Conservation (phyloP, 2,888 invertebrate species). For the Polyommatus iphigenia region DNA sequence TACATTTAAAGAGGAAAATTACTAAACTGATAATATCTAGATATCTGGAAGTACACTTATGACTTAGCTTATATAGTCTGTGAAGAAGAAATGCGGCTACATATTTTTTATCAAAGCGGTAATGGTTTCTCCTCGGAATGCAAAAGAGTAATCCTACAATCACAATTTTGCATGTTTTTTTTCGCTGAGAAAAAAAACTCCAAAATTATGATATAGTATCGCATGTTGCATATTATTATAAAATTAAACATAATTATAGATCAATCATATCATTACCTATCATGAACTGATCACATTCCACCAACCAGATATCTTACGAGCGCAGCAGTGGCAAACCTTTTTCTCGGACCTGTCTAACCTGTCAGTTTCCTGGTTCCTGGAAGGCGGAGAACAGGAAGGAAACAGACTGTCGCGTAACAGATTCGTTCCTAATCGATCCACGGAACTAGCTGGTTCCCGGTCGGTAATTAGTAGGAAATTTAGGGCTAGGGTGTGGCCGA, state of each 20-base stretch:
- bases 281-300: slow-evolving; percentile 3
- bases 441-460: background rate
- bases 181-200: no score
- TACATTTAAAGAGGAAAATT: no score
- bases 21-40: no score
- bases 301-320: slow-evolving; percentile 29
- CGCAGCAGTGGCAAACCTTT: slow-evolving; percentile 38
- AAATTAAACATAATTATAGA: background rate
- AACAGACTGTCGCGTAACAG: slow-evolving; percentile 35
- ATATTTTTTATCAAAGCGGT: no score
- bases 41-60: no score
- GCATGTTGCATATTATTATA: background rate
- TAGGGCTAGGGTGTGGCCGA: background rate
- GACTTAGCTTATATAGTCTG: no score
- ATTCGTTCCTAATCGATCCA: slow-evolving; percentile 22
- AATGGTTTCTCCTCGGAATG: no score
- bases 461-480: slow-evolving; percentile 3
- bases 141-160: no score
- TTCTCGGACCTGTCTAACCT: slow-evolving; percentile 34
- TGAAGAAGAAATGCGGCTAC: no score
- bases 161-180: no score
- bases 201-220: no score
- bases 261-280: background rate
- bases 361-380: slow-evolving; percentile 33
- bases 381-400: slow-evolving; percentile 36